These are phyloP conservation scores for Camelus bactrianus DNA, from an alignment of 2,113 vertebrate genomes.

Conservation along the genomic window DNA sequence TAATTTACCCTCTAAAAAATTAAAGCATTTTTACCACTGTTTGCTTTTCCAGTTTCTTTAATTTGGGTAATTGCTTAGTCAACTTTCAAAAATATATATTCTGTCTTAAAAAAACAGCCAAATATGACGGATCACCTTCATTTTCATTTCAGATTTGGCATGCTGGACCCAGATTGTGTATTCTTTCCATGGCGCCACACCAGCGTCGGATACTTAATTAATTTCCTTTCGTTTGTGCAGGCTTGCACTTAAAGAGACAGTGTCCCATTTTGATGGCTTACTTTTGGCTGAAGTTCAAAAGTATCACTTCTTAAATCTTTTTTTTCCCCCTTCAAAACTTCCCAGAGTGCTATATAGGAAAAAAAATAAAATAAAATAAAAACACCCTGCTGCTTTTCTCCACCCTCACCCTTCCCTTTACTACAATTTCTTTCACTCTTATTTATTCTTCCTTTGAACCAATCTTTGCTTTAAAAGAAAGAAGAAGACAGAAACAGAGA, in stretches of 20 bases:
- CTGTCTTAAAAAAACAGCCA: constrained; percentile 91
- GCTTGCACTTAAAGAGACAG: constrained; percentile 89
- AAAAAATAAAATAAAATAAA: constrained; percentile 77
- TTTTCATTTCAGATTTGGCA: constrained; percentile 89
- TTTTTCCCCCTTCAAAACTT: constrained; percentile 63
- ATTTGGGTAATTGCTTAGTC: constrained; percentile 94
- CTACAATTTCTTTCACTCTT: constrained; percentile 38
- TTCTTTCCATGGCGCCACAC: constrained; percentile 93
- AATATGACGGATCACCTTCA: constrained; percentile 93
- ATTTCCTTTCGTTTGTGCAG: constrained; percentile 93
- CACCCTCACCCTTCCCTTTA: constrained; percentile 51
- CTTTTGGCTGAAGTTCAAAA: constrained; percentile 85
- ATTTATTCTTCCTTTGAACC: constrained; percentile 48
- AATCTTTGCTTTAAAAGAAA: not conserved
- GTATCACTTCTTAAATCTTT: constrained; percentile 88
- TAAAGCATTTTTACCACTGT: constrained; percentile 85
- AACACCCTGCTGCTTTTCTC: constrained; percentile 76
- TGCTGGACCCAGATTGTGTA: constrained; percentile 87
- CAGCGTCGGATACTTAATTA: constrained; percentile 93
- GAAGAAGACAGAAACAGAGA: not conserved
- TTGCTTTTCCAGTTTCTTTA: constrained; percentile 94
- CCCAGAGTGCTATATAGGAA: constrained; percentile 76
- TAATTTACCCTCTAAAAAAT: constrained; percentile 76
- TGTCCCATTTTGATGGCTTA: constrained; percentile 87
- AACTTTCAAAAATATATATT: constrained; percentile 91